Evolutionary conservation across 2,113 vertebrate species (phyloP).

Genomic region (Clinocottus analis): DNA sequence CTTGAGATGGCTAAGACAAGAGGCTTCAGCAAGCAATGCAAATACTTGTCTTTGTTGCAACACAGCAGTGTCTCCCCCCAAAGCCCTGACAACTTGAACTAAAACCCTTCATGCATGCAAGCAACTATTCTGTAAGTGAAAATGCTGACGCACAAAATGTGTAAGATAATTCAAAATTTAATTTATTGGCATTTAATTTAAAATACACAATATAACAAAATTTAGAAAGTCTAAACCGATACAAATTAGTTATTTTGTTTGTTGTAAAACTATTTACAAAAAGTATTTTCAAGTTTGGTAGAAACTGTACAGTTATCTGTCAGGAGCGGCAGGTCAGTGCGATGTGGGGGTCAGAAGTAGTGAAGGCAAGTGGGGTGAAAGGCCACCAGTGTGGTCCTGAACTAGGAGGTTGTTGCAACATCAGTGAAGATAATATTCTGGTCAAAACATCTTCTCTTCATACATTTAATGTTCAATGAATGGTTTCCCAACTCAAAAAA

Average conservation of each 20-base stretch:
- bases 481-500: constrained; percentile 36
- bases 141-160: neutral
- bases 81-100: neutral
- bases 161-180: constrained; percentile 66
- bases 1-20: constrained; percentile 68
- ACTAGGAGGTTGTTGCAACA: constrained; percentile 64
- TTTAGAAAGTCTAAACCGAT: constrained; percentile 76
- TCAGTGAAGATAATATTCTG: constrained; percentile 78
- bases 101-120: neutral
- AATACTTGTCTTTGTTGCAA: constrained; percentile 84
- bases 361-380: constrained; percentile 43
- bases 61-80: constrained; percentile 21
- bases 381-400: constrained; percentile 50
- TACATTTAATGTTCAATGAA: constrained; percentile 68
- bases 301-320: constrained; percentile 82
- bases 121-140: neutral
- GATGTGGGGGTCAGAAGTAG: constrained; percentile 46
- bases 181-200: constrained; percentile 83
- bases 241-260: constrained; percentile 73
- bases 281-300: constrained; percentile 78
- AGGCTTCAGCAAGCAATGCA: constrained; percentile 48
- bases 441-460: constrained; percentile 80
- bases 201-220: constrained; percentile 77
- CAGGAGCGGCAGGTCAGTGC: constrained; percentile 60
- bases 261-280: constrained; percentile 85